Conservation (phyloP, 2,797 vertebrate species). For the Crypturellus tataupa region DNA sequence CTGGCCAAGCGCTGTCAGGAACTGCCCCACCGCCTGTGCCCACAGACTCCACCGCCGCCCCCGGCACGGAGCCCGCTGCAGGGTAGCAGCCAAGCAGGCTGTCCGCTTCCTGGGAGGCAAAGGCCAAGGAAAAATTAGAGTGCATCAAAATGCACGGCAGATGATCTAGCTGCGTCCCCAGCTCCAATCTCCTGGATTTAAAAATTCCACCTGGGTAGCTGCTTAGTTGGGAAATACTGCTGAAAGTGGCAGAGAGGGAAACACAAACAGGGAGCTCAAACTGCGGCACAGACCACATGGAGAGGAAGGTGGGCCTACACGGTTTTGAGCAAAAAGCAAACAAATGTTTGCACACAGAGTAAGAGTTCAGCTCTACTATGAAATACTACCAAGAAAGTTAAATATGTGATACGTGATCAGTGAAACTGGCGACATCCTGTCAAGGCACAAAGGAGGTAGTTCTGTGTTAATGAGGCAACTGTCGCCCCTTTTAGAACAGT, state of each 20-base stretch:
- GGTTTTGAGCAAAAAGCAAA: not conserved
- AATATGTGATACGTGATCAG: fast-evolving
- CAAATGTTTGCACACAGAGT: not conserved
- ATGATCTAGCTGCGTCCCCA: not conserved
- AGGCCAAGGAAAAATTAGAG: not conserved
- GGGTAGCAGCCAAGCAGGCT: not conserved
- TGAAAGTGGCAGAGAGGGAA: fast-evolving
- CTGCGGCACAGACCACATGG: not conserved
- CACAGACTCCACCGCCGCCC: not conserved
- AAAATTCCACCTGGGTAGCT: not conserved
- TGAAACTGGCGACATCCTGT: not conserved
- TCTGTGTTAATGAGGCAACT: not conserved
- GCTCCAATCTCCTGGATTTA: not conserved
- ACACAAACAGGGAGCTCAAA: not conserved
- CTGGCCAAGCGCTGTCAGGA: slow-evolving; percentile 73
- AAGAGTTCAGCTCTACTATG: not conserved
- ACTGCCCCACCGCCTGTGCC: slow-evolving; percentile 3
- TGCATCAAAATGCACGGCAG: not conserved
- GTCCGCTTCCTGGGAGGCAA: not conserved
- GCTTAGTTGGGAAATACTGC: not conserved
- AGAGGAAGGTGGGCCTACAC: not conserved
- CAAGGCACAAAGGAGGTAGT: not conserved
- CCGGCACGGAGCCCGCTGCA: not conserved
- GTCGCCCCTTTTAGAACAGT: not conserved
- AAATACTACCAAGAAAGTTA: not conserved